Evolutionary conservation across 1,140 invertebrate genomes (phyloP), one percentile per base, ranked within the genome.

Genomic region (Mycetomoellerius zeteki): DNA sequence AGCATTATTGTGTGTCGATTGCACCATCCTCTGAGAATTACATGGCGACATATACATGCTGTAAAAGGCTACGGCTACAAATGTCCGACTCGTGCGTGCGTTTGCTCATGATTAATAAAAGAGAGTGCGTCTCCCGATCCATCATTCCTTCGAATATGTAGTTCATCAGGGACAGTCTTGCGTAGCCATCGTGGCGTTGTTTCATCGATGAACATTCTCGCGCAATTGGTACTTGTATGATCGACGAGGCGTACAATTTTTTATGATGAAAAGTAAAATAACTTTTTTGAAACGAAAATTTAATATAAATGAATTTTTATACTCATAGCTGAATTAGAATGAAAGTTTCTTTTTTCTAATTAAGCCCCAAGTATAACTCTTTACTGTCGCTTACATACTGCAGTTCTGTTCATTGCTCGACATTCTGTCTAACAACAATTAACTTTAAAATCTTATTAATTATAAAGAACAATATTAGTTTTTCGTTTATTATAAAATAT

Each of bases 81-180:
- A 2, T 37, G 27, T 19, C 8, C 24, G 27, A 30, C 19, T 33
- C 30, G 27, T 56, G 77, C 27, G 50, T 85, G 19, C 62, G 81
- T 90, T 89, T 65, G 76, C 58, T 50, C 14, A 12, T 37, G 54
- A 58, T 69, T 73, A 92, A 90, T 90, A 91, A 90, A 86, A 78
- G 71, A 75, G 87, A 91, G 90, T 91, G 81, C 72, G 54, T 86
- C 33, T n/a, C 19, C 19, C 86, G 88, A 92, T 92, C 91, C 85
- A 92, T 92, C 90, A 90, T 90, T 54, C 50, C 30, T 65, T 90
- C 50, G 50, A 85, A 90, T 88, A n/a, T n/a, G n/a, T n/a, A 88
- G 73, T 71, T 72, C 60, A 86, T 58, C 65, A 27, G 71, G 64
- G 62, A 85, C 27, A 19, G 33, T 10, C 24, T 47, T 64, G 58